Evolutionary conservation across 2,797 vertebrate genomes (phyloP).

Genomic region (Diplodus puntazzo): DNA sequence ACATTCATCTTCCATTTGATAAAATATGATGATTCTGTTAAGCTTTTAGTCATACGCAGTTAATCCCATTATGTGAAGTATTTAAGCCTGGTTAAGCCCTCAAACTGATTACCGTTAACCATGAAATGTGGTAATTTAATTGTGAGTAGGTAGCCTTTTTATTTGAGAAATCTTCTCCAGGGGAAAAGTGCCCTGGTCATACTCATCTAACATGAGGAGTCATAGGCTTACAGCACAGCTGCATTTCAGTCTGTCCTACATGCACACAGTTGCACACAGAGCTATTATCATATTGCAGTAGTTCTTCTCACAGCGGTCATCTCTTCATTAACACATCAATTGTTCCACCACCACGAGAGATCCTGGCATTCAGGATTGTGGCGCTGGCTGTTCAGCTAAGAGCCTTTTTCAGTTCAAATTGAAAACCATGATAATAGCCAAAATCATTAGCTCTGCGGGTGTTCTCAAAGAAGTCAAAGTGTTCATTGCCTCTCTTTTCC

Average conservation of each 20-base stretch:
- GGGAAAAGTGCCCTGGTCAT: slow-evolving; percentile 22
- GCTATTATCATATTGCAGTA: slow-evolving; percentile 17
- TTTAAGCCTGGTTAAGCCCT: slow-evolving; percentile 69
- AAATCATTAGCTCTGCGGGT: slow-evolving; percentile 67
- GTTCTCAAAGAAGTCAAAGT: slow-evolving; percentile 38
- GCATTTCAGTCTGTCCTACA: background rate
- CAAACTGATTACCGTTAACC: slow-evolving; percentile 63
- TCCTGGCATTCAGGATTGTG: slow-evolving; percentile 40
- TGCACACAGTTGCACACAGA: background rate
- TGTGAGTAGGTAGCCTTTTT: slow-evolving; percentile 34
- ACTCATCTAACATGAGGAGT: background rate
- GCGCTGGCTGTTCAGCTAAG: slow-evolving; percentile 18
- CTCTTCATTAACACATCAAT: slow-evolving; percentile 58
- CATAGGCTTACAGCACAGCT: background rate
- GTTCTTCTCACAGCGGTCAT: slow-evolving; percentile 49
- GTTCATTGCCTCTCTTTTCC: slow-evolving; percentile 43
- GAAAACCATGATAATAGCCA: slow-evolving; percentile 69
- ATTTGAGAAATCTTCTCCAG: slow-evolving; percentile 27
- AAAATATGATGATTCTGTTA: slow-evolving; percentile 63
- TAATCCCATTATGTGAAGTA: slow-evolving; percentile 76
- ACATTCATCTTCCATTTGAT: slow-evolving; percentile 47
- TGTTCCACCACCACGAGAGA: slow-evolving; percentile 48
- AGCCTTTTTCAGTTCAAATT: slow-evolving; percentile 62
- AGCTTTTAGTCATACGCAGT: slow-evolving; percentile 61
- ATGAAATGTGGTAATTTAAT: slow-evolving; percentile 59